phyloP scores from a whole-genome alignment of 2,888 invertebrate species.

The Temnothorax rugatulus region DNA sequence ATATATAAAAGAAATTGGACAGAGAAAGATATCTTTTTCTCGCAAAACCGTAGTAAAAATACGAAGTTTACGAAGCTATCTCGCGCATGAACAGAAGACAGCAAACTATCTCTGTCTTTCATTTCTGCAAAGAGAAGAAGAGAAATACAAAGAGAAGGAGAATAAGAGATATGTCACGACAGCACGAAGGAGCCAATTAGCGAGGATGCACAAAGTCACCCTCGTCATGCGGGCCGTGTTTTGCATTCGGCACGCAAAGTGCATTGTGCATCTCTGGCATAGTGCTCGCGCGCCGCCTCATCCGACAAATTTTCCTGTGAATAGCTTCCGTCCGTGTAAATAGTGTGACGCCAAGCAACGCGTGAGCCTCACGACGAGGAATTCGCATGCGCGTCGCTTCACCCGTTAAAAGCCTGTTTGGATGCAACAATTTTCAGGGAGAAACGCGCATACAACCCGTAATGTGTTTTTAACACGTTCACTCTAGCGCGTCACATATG shows the following conservation, averaged over 20 bases:
- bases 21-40: neutral
- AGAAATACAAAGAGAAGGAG: neutral
- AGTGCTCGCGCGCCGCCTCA: slow-evolving; percentile 40
- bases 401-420: slow-evolving; percentile 46
- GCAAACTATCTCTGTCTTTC: slow-evolving; percentile 15
- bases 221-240: slow-evolving; percentile 48
- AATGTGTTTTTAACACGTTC: slow-evolving; percentile 51
- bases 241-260: slow-evolving; percentile 63
- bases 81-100: neutral
- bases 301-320: slow-evolving; percentile 60
- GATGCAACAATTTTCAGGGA: slow-evolving; percentile 42
- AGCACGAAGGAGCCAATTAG: slow-evolving; percentile 65
- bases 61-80: slow-evolving; percentile 5
- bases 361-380: slow-evolving; percentile 36
- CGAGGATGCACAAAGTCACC: slow-evolving; percentile 49
- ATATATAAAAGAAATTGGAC: neutral
- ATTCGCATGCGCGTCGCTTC: slow-evolving; percentile 40
- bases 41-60: neutral
- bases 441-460: slow-evolving; percentile 24
- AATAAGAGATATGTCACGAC: slow-evolving; percentile 36
- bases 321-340: slow-evolving; percentile 65
- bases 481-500: slow-evolving; percentile 14
- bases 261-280: slow-evolving; percentile 47
- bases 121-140: slow-evolving; percentile 19
- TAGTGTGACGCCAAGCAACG: slow-evolving; percentile 51